These are phyloP conservation scores for Hippocampus zosterae DNA, from an alignment of 2,113 vertebrate species.

Conservation along the genomic window DNA sequence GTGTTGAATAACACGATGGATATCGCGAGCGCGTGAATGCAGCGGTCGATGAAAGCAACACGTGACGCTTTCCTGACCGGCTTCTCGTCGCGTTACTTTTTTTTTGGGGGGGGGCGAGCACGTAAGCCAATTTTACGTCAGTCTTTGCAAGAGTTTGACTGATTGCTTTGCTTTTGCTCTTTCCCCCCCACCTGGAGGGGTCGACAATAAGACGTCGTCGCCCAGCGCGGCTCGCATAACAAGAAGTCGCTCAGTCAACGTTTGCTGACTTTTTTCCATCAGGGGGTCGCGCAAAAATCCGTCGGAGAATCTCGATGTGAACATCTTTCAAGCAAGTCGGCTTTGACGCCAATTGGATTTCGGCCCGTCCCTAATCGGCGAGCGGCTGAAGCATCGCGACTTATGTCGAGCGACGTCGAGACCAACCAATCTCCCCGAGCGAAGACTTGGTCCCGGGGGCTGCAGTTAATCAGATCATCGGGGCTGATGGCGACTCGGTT, in stretches of 20 bases:
- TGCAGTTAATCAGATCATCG: conserved; percentile 66
- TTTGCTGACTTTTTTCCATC: too few relatives aligned
- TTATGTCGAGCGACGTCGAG: conserved; percentile 25
- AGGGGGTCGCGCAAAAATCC: too few relatives aligned
- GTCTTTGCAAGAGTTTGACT: too few relatives aligned
- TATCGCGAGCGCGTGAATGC: conserved; percentile 42
- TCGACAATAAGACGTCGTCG: too few relatives aligned
- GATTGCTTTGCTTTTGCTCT: too few relatives aligned
- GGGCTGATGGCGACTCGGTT: conserved; percentile 58
- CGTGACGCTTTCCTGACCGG: conserved; percentile 17
- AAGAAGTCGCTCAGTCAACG: too few relatives aligned
- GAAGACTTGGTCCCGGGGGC: conserved; percentile 36
- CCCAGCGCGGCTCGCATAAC: too few relatives aligned
- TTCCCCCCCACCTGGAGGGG: too few relatives aligned
- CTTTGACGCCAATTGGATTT: conserved; percentile 28
- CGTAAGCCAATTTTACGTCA: too few relatives aligned
- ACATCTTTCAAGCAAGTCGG: neutral
- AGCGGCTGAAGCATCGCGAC: conserved; percentile 21
- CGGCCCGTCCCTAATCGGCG: conserved; percentile 19
- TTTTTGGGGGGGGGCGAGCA: too few relatives aligned
- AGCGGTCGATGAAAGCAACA: conserved; percentile 21
- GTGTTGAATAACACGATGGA: conserved; percentile 58
- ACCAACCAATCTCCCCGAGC: conserved; percentile 49
- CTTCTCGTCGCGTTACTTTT: too few relatives aligned
- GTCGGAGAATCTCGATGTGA: too few relatives aligned